phyloP scores from a whole-genome alignment of 2,113 vertebrate species.

The Megaceryle maxima region DNA sequence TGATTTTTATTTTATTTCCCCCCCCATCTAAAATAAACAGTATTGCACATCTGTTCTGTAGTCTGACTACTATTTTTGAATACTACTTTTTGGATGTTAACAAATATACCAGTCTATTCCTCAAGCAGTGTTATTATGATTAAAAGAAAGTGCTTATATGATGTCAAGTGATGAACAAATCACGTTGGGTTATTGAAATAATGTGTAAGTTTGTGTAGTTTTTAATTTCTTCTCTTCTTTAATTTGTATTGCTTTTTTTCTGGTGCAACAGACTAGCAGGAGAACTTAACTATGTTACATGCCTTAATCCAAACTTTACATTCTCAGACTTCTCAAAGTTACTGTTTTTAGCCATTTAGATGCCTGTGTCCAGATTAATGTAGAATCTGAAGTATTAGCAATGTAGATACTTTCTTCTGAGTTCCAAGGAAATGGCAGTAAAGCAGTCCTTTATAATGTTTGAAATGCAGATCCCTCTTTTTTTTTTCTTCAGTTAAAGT shows the following conservation, averaged over 20 bases:
- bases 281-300: neutral
- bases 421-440: neutral
- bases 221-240: neutral
- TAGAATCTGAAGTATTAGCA: neutral
- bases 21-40: neutral
- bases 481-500: neutral
- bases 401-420: neutral
- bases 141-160: neutral
- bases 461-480: accelerated
- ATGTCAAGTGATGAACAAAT: neutral
- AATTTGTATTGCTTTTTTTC: neutral
- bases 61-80: neutral
- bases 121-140: neutral
- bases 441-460: neutral
- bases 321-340: neutral
- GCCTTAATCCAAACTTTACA: neutral
- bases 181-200: neutral
- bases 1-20: neutral
- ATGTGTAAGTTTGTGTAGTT: accelerated
- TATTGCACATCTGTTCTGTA: neutral
- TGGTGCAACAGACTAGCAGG: neutral
- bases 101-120: neutral
- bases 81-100: neutral
- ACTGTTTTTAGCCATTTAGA: neutral
- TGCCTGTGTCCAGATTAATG: neutral